Conservation (phyloP, 2,888 invertebrate genomes). For the Lasioglossum marginatum region DNA sequence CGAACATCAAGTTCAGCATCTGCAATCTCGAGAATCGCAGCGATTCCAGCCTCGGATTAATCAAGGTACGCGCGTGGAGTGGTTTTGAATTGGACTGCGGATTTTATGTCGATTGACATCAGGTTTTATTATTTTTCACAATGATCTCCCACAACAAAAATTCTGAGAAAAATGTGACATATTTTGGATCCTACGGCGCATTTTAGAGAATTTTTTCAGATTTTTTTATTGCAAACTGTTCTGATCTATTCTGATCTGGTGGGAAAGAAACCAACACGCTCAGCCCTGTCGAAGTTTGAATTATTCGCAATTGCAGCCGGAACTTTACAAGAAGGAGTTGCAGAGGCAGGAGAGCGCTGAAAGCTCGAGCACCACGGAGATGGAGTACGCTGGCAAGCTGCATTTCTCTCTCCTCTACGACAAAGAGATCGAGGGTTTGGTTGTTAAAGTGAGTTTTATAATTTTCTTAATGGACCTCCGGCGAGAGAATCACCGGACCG, state of each 20-base stretch:
- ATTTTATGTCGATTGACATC: no score
- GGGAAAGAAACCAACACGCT: constrained; percentile 12
- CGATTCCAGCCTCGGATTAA: constrained; percentile 90
- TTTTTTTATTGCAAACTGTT: no score
- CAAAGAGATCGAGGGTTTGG: constrained; percentile 91
- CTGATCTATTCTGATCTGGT: no score
- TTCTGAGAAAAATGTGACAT: no score
- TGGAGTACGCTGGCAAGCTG: constrained; percentile 92
- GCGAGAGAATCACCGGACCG: background rate
- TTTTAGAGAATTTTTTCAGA: no score
- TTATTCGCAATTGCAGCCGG: constrained; percentile 86
- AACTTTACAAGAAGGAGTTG: constrained; percentile 91
- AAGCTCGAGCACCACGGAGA: constrained; percentile 88
- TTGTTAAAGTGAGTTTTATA: constrained; percentile 89
- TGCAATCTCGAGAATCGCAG: constrained; percentile 89
- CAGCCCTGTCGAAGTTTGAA: constrained; percentile 29
- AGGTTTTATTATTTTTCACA: no score
- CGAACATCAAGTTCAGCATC: constrained; percentile 92
- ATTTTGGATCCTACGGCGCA: no score
- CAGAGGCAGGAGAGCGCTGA: constrained; percentile 90
- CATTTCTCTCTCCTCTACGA: constrained; percentile 93
- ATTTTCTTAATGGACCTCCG: constrained; percentile 21
- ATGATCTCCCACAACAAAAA: no score
- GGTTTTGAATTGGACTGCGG: no score
- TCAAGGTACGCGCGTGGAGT: constrained; percentile 86